Evolutionary conservation across 2,888 invertebrate genomes (phyloP), one percentile per base, ranked within the genome.

Genomic region (Osmoderma eremita): DNA sequence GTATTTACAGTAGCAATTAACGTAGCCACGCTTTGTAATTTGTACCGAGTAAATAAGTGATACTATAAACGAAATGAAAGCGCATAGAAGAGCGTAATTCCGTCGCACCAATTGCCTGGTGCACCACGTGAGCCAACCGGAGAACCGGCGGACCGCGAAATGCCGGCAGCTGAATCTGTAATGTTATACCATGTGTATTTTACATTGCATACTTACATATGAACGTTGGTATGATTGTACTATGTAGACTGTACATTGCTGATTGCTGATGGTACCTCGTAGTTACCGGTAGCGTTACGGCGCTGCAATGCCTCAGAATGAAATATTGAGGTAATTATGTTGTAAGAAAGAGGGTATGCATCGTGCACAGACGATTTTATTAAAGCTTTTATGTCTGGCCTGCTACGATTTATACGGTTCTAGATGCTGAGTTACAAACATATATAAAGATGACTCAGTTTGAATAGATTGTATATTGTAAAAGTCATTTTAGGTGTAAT

Each of bases 291-390:
- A 30, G 12, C 53, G 38, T 38, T 38, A 36, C 12, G 17, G 42
- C 3, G 42, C 18, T 6, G 54, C 20, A 15, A 36, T 61, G 45
- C 30, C 36, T 45, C 45, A 30, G 17, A 30, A 61, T 45, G 58
- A 61, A 61, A 61, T 61, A 61, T 45, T 45, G 45, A 45, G 45
- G 58, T 45, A 61, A 61, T 61, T 61, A 61, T 45, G 58, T 42
- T 45, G 45, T 45, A 45, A 61, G 45, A 30, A 61, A 45, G 45
- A 45, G 30, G 30, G 56, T 20, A 56, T 56, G 56, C 56, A 36
- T 13, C 56, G 42, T 39, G 41, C 36, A 22, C 39, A 56, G 56
- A 56, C 56, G 56, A 42, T 42, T 56, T 56, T 56, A 56, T 56
- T 56, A 56, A 56, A 56, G 56, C 56, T 56, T 56, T 56, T 56